phyloP scores from a whole-genome alignment of 2,888 invertebrate genomes.

The Synanthedon andrenaeformis region DNA sequence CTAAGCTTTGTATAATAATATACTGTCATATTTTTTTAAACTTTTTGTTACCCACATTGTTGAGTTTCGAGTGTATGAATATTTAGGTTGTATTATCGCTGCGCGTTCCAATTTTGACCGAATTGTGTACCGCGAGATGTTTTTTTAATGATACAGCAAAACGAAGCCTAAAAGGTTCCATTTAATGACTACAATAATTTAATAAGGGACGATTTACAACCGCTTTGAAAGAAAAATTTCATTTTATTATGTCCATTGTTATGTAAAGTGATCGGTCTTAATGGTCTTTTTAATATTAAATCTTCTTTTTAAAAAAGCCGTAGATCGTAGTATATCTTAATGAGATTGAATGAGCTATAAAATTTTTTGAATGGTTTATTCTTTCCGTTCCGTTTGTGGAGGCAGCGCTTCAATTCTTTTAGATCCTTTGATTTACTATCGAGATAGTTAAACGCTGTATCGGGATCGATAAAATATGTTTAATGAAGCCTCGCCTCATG shows the following conservation, averaged over 20 bases:
- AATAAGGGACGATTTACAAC: constrained; percentile 47
- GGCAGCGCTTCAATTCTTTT: constrained; percentile 38
- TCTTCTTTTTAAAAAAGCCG: constrained; percentile 47
- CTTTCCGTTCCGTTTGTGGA: constrained; percentile 43
- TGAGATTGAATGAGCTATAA: constrained; percentile 62
- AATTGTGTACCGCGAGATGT: background rate
- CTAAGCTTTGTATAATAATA: background rate
- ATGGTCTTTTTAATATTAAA: constrained; percentile 54
- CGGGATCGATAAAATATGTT: constrained; percentile 63
- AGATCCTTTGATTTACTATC: constrained; percentile 53
- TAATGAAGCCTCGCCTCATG: constrained; percentile 59
- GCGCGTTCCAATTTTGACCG: background rate
- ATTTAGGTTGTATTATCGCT: background rate
- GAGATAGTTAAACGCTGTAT: constrained; percentile 47
- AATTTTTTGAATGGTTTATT: constrained; percentile 59
- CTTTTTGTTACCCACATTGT: background rate
- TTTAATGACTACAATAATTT: constrained; percentile 45
- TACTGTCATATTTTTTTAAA: background rate
- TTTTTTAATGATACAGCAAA: constrained; percentile 1
- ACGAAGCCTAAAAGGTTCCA: constrained; percentile 23
- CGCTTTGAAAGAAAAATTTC: constrained; percentile 37
- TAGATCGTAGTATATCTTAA: constrained; percentile 50
- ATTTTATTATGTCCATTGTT: constrained; percentile 49
- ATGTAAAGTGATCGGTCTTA: constrained; percentile 54
- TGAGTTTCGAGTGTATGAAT: background rate